Evolutionary conservation across 2,888 invertebrate genomes (phyloP), one percentile per base, ranked within the genome.

Genomic region (Noctua fimbriata): DNA sequence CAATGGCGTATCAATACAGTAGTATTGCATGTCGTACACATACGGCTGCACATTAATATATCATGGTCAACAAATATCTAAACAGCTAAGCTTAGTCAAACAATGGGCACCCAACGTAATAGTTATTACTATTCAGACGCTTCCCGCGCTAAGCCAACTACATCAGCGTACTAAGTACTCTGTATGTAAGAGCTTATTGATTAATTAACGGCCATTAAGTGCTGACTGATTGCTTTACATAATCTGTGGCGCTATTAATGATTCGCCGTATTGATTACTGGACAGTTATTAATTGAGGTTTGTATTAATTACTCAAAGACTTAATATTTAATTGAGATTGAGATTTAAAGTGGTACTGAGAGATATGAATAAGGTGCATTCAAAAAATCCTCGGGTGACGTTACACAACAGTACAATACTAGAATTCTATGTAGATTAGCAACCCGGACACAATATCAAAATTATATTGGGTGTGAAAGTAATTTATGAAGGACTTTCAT

Each of bases 171-270:
- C 60, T 69, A n/a, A 36, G 52, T 41, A 52, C 69, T 32, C 63
- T 55, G 32, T 60, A 36, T 32, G 52, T 79, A 75, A 67, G 65
- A 41, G 55, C 67, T 73, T 66, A 77, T 73, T 70, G 73, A 78
- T 84, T 84, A 81, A 81, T 84, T 84, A 76, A 65, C 73, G 28
- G 49, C 24, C 73, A 84, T 81, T 78, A 85, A 65, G 16, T 72
- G 63, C 74, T 87, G 75, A 77, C 44, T 79, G 73, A 86, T 85
- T 75, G 69, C 70, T 79, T 81, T 77, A 73, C 63, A 76, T 81
- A 67, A 78, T 78, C 82, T 76, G 78, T 66, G 60, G 52, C 65
- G 47, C 74, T 60, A 55, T 44, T 75, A 74, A 83, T 79, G 73
- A 79, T 72, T 72, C 10, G 67, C 41, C 41, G 36, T 60, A 79